Evolutionary conservation across 2,888 invertebrate genomes (phyloP).

Genomic region (Shargacucullia verbasci): DNA sequence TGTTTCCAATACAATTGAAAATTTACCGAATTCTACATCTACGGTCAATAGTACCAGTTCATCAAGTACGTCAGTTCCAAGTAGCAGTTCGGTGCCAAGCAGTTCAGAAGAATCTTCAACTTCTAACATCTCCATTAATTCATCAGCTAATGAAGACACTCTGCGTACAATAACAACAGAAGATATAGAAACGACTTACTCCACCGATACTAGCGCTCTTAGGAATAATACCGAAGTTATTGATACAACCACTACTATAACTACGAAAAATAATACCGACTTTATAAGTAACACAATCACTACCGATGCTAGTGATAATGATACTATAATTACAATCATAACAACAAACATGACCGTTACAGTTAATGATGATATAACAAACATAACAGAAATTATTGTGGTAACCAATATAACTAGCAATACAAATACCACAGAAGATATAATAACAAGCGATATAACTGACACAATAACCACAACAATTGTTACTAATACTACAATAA

Average conservation of each 20-base stretch:
- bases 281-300: constrained; percentile 16
- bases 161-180: constrained; percentile 9
- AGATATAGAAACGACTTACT: constrained; percentile 38
- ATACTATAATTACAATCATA: constrained; percentile 35
- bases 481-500: constrained; percentile 42
- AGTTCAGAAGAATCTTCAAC: constrained; percentile 19
- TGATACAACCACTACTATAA: constrained; percentile 27
- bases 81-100: constrained; percentile 19
- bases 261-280: constrained; percentile 34
- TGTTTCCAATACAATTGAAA: constrained; percentile 31
- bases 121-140: constrained; percentile 24
- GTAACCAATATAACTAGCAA: constrained; percentile 41
- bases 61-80: constrained; percentile 25
- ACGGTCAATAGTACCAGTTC: constrained; percentile 9
- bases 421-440: constrained; percentile 34
- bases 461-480: constrained; percentile 36
- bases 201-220: constrained; percentile 20
- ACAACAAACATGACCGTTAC: constrained; percentile 42
- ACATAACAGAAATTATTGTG: constrained; percentile 41
- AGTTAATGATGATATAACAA: constrained; percentile 35
- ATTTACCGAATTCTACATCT: constrained; percentile 30
- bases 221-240: constrained; percentile 36
- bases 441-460: constrained; percentile 24
- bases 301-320: constrained; percentile 28
- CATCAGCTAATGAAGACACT: constrained; percentile 21